Percentiles rank a stretch among this genome's conserved stretches.
phyloP scores from a whole-genome alignment of 1,140 invertebrate species.

The Musca domestica region DNA sequence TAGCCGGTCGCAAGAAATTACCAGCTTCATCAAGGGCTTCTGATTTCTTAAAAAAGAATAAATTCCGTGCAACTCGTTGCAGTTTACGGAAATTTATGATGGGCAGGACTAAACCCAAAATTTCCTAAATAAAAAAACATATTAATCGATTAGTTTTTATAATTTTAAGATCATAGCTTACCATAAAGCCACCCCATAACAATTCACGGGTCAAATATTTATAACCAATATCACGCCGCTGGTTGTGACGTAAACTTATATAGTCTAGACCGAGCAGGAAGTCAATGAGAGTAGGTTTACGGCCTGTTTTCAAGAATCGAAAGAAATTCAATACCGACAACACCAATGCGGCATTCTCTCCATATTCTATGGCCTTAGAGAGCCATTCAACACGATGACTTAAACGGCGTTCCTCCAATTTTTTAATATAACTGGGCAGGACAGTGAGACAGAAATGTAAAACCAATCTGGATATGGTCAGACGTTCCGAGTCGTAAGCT shows the following conservation, averaged over 20 bases:
- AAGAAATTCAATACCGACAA: constrained; percentile 63
- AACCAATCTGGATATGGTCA: constrained; percentile 56
- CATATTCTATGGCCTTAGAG: constrained; percentile 55
- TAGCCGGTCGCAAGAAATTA: background rate
- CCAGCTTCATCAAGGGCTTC: background rate
- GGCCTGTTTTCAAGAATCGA: constrained; percentile 62
- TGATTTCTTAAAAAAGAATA: background rate
- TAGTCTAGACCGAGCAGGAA: constrained; percentile 58
- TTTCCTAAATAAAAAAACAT: constrained; percentile 55
- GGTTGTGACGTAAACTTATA: constrained; percentile 55
- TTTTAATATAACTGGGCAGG: constrained; percentile 58
- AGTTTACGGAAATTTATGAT: constrained; percentile 62
- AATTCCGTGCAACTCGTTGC: constrained; percentile 49
- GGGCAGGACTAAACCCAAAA: constrained; percentile 60
- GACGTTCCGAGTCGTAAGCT: constrained; percentile 58
- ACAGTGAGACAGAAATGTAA: constrained; percentile 59
- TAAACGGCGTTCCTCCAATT: constrained; percentile 56
- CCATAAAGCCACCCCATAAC: constrained; percentile 68
- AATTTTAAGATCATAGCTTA: constrained; percentile 43
- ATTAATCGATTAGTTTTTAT: background rate
- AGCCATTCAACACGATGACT: constrained; percentile 53
- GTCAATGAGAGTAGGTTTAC: constrained; percentile 61
- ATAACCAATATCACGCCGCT: constrained; percentile 59
- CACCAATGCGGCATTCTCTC: constrained; percentile 59
- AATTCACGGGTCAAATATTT: constrained; percentile 64